phyloP scores from a whole-genome alignment of 1,140 invertebrate species.

The Berghia stephanieae region DNA sequence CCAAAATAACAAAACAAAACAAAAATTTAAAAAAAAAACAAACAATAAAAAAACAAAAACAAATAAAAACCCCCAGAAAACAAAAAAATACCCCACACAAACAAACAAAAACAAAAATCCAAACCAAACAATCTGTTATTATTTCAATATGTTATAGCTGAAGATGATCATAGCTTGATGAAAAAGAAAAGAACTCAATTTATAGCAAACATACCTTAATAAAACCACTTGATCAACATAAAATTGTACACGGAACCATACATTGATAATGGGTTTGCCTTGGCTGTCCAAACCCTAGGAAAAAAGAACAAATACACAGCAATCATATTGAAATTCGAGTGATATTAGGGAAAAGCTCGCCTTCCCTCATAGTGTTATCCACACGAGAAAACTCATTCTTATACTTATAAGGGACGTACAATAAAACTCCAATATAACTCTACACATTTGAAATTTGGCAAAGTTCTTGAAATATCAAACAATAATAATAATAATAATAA shows the following conservation, averaged over 20 bases:
- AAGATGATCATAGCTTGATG: too few relatives aligned
- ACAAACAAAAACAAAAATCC: too few relatives aligned
- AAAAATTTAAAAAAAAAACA: background rate
- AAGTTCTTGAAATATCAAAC: too few relatives aligned
- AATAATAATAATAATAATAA: slow-evolving; percentile 10
- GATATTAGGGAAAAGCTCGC: too few relatives aligned
- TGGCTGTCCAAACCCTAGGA: slow-evolving; percentile 86
- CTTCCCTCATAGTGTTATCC: too few relatives aligned
- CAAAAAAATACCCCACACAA: too few relatives aligned
- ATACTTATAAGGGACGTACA: too few relatives aligned
- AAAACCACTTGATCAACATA: slow-evolving; percentile 82
- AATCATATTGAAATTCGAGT: background rate
- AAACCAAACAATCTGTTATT: too few relatives aligned
- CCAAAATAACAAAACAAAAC: slow-evolving; percentile 16
- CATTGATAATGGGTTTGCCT: slow-evolving; percentile 84
- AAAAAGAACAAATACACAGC: slow-evolving; percentile 35
- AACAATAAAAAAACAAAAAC: background rate
- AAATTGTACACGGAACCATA: slow-evolving; percentile 93
- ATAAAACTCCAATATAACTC: too few relatives aligned
- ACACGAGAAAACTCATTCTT: too few relatives aligned
- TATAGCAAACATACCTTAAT: slow-evolving; percentile 79
- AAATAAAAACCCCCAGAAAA: background rate
- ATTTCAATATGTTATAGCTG: too few relatives aligned
- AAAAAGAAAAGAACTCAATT: slow-evolving; percentile 23
- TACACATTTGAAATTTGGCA: too few relatives aligned